A percentile compares a stretch with the other conserved stretches of the same genome.
Conservation (phyloP, 2,888 invertebrate species). For the Pharmacophagus antenor region DNA sequence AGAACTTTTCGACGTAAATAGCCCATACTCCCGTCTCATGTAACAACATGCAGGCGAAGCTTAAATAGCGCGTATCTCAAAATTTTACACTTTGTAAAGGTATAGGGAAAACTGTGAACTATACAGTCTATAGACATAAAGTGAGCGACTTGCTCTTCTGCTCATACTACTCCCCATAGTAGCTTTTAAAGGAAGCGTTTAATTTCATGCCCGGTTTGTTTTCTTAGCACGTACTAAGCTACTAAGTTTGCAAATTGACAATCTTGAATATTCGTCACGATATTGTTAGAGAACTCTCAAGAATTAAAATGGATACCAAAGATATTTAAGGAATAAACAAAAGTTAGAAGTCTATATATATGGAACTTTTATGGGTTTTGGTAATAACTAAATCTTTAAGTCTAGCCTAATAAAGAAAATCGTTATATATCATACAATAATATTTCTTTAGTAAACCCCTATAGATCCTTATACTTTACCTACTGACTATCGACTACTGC, state of each 20-base stretch:
- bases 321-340: no score
- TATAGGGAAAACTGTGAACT: background rate
- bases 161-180: constrained; percentile 14
- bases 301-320: no score
- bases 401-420: no score
- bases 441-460: background rate
- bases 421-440: no score
- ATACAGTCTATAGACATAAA: background rate
- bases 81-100: no score
- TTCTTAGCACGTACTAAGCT: constrained; percentile 15
- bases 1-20: no score
- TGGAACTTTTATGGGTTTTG: no score
- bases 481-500: no score
- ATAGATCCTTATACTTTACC: background rate
- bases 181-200: constrained; percentile 19
- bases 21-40: no score
- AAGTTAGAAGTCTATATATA: no score
- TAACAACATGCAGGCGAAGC: no score
- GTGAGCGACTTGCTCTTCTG: constrained; percentile 8
- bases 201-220: constrained; percentile 25
- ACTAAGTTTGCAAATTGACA: constrained; percentile 31
- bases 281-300: constrained; percentile 1
- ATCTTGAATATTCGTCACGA: constrained; percentile 3
- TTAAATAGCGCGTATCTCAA: background rate
- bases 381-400: no score